Base-by-base conservation (phyloP, 2,113 vertebrate genomes). In the Ramphastos sulfuratus region DNA sequence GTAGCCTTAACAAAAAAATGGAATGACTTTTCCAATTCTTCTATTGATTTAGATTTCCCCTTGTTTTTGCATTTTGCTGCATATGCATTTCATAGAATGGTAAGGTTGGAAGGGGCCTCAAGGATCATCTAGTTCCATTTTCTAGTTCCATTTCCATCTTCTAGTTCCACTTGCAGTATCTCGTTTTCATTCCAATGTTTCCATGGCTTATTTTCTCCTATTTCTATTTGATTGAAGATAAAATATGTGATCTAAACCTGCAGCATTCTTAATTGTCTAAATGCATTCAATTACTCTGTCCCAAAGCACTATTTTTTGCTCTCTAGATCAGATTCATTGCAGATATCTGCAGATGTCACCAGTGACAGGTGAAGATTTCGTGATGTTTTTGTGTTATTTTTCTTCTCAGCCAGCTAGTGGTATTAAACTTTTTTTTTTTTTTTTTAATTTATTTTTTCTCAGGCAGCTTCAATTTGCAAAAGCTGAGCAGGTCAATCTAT, bases 401-500 rank as follows among this genome's bases (percentile, higher is more conserved):
- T 8, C 19, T 31, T 63, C 58, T 92, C 55, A 30, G 35, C 66
- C 37, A 28, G 6, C 55, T 76, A 55, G 73, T 27, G 59, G 23
- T 90, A 65, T 89, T 96, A 91, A 94, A 90, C 27, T 31, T 28
- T 39, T 18, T 50, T 19, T 58, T 39, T n/a, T 52, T 24, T 10
- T 8, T 15, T 25, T 20, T n/a, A n/a, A 28, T 24, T 52, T 15
- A 63, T 60, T 42, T 60, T 12, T 76, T 83, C 80, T 78, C 67
- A 67, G 55, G 77, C 75, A 80, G 84, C 48, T 92, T 89, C 92
- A 61, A 81, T 93, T 91, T 96, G 67, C 87, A 86, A 50, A 93
- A 74, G 73, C 91, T 92, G 93, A 88, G 89, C 85, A 87, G 93
- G 94, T 94, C 87, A 96, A 95, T 96, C 92, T 92, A 94, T 97